Evolutionary conservation across 2,888 invertebrate species (phyloP), one percentile per base, ranked within the genome.

Genomic region (Lithosia quadra): DNA sequence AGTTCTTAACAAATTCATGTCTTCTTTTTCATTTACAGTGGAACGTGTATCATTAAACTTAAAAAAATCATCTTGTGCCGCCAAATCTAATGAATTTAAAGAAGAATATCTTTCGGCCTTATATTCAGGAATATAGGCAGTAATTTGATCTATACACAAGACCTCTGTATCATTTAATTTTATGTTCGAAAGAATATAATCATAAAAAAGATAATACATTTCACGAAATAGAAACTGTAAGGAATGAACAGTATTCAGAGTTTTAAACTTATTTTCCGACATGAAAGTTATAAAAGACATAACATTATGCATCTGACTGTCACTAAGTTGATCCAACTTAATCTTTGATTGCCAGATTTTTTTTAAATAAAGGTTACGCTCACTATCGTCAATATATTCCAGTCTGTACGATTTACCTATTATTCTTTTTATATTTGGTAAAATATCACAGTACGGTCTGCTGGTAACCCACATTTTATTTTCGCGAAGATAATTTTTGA

Each of bases 381-480:
- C 74, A 8, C 21, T 5, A 0, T n/a, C 33, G 34, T 60, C 66
- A 9, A 78, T 68, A n/a, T 65, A 10, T 59, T 67, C 62, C 10
- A 78, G 21, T 24, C 63, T 63, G 34, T 69, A 68, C 0, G 43
- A 55, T 0, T 36, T 59, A 2, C 67, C 71, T 21, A 74, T 69
- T n/a, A 69, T 56, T 34, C 9, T 5, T 56, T 71, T 24, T 22
- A 74, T 55, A 1, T 49, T 62, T 3, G 63, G 61, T 36, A 63
- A 18, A 11, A 76, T 68, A 15, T 69, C 64, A 36, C 78, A 76
- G 57, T 81, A 76, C 0, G 77, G 67, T n/a, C 81, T 68, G 13
- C 76, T 76, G 1, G 82, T 77, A 9, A 82, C 73, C 72, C 77
- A 74, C 61, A 73, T 72, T 63, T 65, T 73, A 28, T 73, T 70